phyloP scores from a whole-genome alignment of 2,888 invertebrate species.

The Nasonovia ribisnigri region DNA sequence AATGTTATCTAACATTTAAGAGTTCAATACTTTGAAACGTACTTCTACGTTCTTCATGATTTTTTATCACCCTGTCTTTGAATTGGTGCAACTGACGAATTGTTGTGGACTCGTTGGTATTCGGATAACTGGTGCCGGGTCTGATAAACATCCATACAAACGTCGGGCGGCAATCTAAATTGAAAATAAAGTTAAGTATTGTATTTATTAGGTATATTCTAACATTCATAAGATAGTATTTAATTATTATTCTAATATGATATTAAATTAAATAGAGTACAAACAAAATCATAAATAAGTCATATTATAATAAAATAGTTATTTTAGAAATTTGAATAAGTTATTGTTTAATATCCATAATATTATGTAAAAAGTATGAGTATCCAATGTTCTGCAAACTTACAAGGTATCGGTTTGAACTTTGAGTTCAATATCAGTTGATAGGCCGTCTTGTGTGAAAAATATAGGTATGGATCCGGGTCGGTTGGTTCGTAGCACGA shows the following conservation, averaged over 20 bases:
- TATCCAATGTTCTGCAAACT: slow-evolving; percentile 21
- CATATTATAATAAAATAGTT: neutral
- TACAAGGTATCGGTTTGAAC: slow-evolving; percentile 64
- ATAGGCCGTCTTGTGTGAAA: slow-evolving; percentile 64
- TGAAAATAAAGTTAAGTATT: neutral
- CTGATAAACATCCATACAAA: slow-evolving; percentile 59
- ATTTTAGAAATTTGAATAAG: neutral
- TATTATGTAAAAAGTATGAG: no score
- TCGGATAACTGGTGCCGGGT: slow-evolving; percentile 57
- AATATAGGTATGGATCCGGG: slow-evolving; percentile 62
- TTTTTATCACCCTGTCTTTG: slow-evolving; percentile 52
- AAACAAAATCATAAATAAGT: neutral
- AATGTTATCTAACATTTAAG: neutral
- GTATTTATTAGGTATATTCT: neutral
- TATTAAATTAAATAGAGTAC: neutral
- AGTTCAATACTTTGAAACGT: neutral
- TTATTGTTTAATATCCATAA: no score
- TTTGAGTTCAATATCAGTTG: slow-evolving; percentile 62
- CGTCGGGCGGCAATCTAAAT: slow-evolving; percentile 53
- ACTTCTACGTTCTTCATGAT: slow-evolving; percentile 60
- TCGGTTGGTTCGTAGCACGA: slow-evolving; percentile 51
- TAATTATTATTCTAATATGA: neutral
- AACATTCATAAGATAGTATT: neutral
- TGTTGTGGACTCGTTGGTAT: slow-evolving; percentile 38
- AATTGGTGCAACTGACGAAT: slow-evolving; percentile 54